Evolutionary conservation across 2,113 vertebrate genomes (phyloP), one percentile per base, ranked within the genome.

Genomic region (Tupaia chinensis): DNA sequence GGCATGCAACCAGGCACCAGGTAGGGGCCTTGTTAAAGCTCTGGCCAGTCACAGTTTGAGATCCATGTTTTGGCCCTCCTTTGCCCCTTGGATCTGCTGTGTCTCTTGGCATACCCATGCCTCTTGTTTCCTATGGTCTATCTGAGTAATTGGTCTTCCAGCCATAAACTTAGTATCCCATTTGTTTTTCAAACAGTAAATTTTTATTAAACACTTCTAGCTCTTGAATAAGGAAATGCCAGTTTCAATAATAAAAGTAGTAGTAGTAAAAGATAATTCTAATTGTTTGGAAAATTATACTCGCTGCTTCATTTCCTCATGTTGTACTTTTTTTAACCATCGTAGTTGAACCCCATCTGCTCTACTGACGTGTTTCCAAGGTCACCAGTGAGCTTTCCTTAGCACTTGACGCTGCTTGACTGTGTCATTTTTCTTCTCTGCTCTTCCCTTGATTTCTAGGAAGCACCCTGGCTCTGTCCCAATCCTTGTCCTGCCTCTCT

Each of bases 1-100:
- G 99, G 92, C 99, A 99, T 3, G 99, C 99, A 92, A 99, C 99
- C 91, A 99, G 99, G 63, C 99, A 99, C 98, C 99, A 99, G 99
- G 99, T 99, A 74, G 15, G 98, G 97, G 97, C 97, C 95, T 97
- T 68, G 95, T 79, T 89, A 94, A 86, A 93, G 96, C 89, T 69
- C 86, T 85, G 96, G 96, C 96, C 89, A 13, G 72, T 93, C 84
- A 22, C 66, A 95, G 91, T 81, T 86, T 83, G 93, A 89, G 96
- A 80, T 89, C 95, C 80, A 5, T 78, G 25, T 79, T 58, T 83
- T 61, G 60, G 87, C 69, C 92, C 78, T 85, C 53, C 82, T 89
- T 80, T 69, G 95, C 69, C 91, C 54, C 7, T 0, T 60, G 9
- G 9, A 73, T 10, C 44, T 44, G 44, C 44, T 44, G 44, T 73